Base-by-base conservation (phyloP, 2,888 invertebrate genomes). In the Drosophila hamatofila region DNA sequence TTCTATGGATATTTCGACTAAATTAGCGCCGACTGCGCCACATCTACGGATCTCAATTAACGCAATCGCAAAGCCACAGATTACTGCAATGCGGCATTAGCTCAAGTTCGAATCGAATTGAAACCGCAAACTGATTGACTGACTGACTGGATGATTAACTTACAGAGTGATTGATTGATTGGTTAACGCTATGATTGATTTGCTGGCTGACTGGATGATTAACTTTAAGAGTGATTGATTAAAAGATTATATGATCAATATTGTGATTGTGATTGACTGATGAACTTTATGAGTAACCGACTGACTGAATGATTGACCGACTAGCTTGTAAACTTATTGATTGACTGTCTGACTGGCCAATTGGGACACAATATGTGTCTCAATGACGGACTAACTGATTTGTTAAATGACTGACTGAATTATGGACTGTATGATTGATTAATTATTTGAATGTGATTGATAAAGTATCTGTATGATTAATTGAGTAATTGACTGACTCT, bases 1-100 rank as follows among this genome's bases (percentile, higher is more conserved):
- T 88, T 80, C 88, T 77, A 72, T 86, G 83, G 68, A 72, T 85
- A 90, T 85, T 89, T 89, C 81, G 86, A 86, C 88, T 87, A 90
- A 89, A 84, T 89, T 81, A 74, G 66, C 62, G 49, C 42, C 56
- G 56, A 56, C 55, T 41, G 55, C 55, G 41, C 33, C 59, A 76
- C 78, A 89, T 82, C 61, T 80, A 84, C 60, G 89, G 89, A 61
- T 89, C 89, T 90, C 89, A 89, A 89, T 89, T 89, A 89, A 79
- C 78, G 83, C 86, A 86, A 89, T 89, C 77, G 59, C 57, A 42
- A 48, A 23, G 27, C 30, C 39, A 44, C 55, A 46, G 23, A 60
- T 51, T 51, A 39, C 30, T 12, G 52, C 37, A 54, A 18, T 42
- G 54, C 48, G 14, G 37, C 12, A 54, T 39, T 54, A 27, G 54